Evolutionary conservation across 1,140 invertebrate genomes (phyloP), one percentile per base, ranked within the genome.

Genomic region (Drosophila ironensis): DNA sequence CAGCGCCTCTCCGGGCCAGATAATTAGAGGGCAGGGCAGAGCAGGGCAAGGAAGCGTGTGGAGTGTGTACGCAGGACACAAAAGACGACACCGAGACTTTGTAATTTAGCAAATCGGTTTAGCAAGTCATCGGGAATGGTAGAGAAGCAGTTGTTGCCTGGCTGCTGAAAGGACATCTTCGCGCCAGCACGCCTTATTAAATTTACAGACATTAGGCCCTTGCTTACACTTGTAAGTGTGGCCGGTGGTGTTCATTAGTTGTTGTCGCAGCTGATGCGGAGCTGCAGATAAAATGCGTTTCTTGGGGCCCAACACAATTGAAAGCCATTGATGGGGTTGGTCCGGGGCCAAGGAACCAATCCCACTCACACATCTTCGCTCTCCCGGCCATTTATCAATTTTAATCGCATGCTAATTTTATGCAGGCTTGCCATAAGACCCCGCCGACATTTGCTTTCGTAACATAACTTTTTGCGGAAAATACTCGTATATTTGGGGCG

Each of bases 31-130:
- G 51, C 41, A 17, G 40, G 20, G 45, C 3, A 1, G 41, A 12
- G 27, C 14, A 12, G 16, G 17, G n/a, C 20, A 35, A 7, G 25
- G 47, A n/a, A 5, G 14, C 8, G 24, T 42, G 51, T 38, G 27
- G 30, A 40, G 41, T 46, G 42, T 46, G 17, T 37, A 12, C 30
- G 11, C 3, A 12, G 22, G 14, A 41, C 30, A 63, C 54, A 63
- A 70, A 70, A 70, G 66, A 70, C 42, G 41, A 20, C 27, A 11
- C 53, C 16, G 46, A 77, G 25, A 59, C 56, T 68, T 72, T 75
- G 76, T 72, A 80, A 81, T 81, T 81, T 81, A 68, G 66, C 60
- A 81, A 81, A 81, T 81, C 76, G 76, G 71, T 81, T 81, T 81
- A 81, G 66, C 40, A 51, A 68, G 51, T 68, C 46, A 52, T 63